phyloP scores from a whole-genome alignment of 2,797 vertebrate genomes.

The Platyrinchus mystaceus region DNA sequence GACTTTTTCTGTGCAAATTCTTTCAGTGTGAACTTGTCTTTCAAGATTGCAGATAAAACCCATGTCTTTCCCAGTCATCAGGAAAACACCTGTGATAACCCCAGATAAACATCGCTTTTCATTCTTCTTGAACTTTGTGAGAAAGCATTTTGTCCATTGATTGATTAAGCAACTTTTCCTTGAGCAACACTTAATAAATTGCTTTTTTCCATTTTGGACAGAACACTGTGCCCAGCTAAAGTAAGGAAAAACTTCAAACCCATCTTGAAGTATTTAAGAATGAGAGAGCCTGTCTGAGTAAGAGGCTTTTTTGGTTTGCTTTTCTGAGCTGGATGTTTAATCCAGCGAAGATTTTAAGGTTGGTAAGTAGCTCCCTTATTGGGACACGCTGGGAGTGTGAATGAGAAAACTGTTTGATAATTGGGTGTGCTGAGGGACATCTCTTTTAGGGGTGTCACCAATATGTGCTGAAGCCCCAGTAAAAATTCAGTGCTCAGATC shows the following conservation, averaged over 20 bases:
- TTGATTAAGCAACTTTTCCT: not conserved
- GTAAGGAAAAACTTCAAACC: not conserved
- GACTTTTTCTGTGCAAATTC: not conserved
- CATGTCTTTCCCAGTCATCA: not conserved
- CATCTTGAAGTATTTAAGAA: not conserved
- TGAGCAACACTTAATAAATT: not conserved
- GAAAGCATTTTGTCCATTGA: not conserved
- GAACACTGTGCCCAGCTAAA: not conserved
- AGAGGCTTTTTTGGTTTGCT: not conserved
- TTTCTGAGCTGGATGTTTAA: not conserved
- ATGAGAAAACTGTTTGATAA: not conserved
- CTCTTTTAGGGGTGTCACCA: not conserved
- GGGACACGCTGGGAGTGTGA: not conserved
- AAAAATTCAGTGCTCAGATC: not conserved
- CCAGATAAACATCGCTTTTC: not conserved
- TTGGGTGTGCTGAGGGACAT: not conserved
- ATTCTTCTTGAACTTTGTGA: not conserved
- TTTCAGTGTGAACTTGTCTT: not conserved
- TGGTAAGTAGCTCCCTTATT: not conserved
- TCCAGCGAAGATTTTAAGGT: not conserved
- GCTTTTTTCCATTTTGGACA: not conserved
- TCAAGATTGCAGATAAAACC: not conserved
- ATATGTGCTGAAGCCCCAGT: not conserved
- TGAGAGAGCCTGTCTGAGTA: not conserved
- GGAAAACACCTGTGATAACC: not conserved